phyloP scores from a whole-genome alignment of 2,797 vertebrate species.

The Caiman crocodilus region DNA sequence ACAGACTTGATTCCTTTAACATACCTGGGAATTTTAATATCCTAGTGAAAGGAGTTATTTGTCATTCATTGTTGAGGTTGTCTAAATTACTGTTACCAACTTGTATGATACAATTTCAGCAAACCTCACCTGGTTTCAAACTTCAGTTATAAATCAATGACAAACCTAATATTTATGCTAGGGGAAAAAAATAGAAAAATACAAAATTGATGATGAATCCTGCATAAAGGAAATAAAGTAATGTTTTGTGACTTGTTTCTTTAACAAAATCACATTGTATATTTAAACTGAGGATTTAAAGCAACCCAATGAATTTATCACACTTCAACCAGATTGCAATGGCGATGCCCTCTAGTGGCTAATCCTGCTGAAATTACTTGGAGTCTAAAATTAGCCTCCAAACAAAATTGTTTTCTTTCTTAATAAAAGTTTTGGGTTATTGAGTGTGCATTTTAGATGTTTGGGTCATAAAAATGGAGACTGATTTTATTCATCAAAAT shows the following conservation, averaged over 20 bases:
- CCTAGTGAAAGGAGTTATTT: neutral
- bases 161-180: neutral
- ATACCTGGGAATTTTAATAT: neutral
- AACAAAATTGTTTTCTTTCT: neutral
- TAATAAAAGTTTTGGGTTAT: neutral
- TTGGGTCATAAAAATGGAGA: fast-evolving
- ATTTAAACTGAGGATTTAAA: neutral
- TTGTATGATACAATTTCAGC: fast-evolving
- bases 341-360: slow-evolving; percentile 79
- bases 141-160: neutral
- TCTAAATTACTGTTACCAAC: too few species aligned
- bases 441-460: neutral
- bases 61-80: neutral
- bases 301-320: neutral
- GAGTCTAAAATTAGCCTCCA: neutral
- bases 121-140: fast-evolving
- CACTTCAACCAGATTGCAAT: slow-evolving; percentile 43
- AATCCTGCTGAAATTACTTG: neutral
- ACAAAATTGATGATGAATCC: neutral
- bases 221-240: too few species aligned
- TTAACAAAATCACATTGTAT: neutral
- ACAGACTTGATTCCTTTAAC: neutral
- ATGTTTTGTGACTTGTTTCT: neutral
- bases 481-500: fast-evolving
- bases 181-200: neutral